Conservation (phyloP, 30 jellyfish, hydroid and myxozoan genomes). For the Catostylus mosaicus region DNA sequence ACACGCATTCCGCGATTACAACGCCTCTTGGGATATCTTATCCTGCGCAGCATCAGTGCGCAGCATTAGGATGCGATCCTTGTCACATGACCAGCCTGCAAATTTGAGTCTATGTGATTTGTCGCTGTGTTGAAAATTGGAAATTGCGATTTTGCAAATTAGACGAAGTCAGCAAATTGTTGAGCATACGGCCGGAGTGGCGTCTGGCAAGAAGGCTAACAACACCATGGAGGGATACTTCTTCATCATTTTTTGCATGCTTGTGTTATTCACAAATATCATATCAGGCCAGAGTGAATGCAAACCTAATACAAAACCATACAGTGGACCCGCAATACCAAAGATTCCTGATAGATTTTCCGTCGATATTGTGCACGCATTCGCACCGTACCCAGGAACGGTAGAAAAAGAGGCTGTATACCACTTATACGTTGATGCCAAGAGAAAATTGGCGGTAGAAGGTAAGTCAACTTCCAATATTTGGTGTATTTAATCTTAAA, state of each 20-base stretch:
- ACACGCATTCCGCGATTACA: no score
- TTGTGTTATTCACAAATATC: not conserved
- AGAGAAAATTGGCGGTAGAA: conserved; percentile 1
- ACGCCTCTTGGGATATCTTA: no score
- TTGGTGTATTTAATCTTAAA: no score
- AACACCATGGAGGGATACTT: not conserved
- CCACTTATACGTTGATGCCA: conserved; percentile 18
- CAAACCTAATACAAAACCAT: not conserved
- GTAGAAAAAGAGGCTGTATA: not conserved
- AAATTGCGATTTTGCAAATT: no score
- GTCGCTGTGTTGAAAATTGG: no score
- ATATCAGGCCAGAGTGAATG: not conserved
- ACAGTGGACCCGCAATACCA: conserved; percentile 43
- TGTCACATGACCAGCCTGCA: no score
- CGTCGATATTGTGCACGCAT: not conserved
- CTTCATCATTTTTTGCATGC: not conserved
- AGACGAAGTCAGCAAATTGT: no score
- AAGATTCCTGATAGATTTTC: conserved; percentile 48
- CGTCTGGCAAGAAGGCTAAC: not conserved
- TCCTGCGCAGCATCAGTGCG: no score
- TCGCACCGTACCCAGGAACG: not conserved
- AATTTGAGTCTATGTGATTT: no score
- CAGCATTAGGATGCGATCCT: no score
- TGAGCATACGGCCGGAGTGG: no score
- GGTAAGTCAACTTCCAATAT: conserved; percentile 13